These are phyloP conservation scores for Pollenia griseotomentosa DNA, from an alignment of 2,888 invertebrate genomes.

Conservation along the genomic window DNA sequence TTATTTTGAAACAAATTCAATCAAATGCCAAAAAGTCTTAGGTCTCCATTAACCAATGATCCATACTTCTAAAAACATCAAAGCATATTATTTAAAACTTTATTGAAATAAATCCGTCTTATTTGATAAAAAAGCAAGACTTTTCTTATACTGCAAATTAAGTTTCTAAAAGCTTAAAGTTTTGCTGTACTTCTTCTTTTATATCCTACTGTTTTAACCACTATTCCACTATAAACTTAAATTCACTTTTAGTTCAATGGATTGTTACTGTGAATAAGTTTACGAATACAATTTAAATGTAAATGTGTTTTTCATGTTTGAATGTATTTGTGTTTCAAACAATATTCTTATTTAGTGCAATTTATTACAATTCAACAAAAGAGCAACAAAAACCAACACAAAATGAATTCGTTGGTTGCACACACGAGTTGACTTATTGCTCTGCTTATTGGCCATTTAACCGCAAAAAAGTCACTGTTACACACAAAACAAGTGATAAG, in stretches of 20 bases:
- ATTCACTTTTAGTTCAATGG: neutral
- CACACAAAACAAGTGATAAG: conserved; percentile 37
- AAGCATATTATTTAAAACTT: no score
- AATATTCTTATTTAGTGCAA: conserved; percentile 52
- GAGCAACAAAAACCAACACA: neutral
- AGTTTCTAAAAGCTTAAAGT: no score
- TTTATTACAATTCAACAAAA: conserved; percentile 52
- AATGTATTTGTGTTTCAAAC: conserved; percentile 15
- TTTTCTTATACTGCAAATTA: no score
- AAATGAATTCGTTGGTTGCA: conserved; percentile 41
- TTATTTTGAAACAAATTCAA: no score
- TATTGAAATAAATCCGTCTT: no score
- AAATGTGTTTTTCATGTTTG: neutral
- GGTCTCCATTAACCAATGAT: no score
- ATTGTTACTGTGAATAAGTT: neutral
- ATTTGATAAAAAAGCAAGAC: no score
- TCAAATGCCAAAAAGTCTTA: no score
- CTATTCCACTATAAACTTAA: neutral
- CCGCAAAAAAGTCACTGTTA: conserved; percentile 42
- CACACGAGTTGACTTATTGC: conserved; percentile 64
- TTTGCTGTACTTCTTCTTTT: neutral
- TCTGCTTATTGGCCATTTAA: conserved; percentile 55
- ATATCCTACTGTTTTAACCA: neutral
- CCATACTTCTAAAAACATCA: no score
- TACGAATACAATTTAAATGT: neutral